Evolutionary conservation across 2,888 invertebrate species (phyloP).

Genomic region (Microctonus aethiopoides): DNA sequence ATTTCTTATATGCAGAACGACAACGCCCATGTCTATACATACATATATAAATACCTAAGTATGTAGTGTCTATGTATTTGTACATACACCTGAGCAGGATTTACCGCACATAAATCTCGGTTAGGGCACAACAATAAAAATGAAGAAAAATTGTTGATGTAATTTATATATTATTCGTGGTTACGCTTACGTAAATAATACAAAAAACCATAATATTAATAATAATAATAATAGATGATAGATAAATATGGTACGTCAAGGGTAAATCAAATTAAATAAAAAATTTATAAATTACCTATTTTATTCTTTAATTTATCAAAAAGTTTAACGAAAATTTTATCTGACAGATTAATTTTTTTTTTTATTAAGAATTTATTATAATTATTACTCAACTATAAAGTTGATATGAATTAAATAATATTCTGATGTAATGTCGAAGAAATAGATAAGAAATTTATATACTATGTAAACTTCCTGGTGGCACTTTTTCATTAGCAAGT

Average conservation of each 20-base stretch:
- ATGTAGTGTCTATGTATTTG: too few relatives aligned
- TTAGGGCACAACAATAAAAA: background rate
- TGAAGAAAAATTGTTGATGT: background rate
- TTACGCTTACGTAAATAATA: conserved; percentile 10
- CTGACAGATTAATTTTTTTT: too few relatives aligned
- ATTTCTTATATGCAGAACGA: background rate
- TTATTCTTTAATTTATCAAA: too few relatives aligned
- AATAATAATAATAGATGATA: background rate
- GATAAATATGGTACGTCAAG: background rate
- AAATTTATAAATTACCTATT: too few relatives aligned
- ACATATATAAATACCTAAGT: too few relatives aligned
- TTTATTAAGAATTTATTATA: too few relatives aligned
- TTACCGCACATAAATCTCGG: conserved; percentile 4
- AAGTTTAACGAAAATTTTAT: too few relatives aligned
- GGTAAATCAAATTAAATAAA: too few relatives aligned
- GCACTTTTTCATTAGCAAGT: background rate
- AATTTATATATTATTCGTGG: background rate
- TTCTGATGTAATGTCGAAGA: background rate
- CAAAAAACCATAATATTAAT: background rate
- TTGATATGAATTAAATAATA: too few relatives aligned
- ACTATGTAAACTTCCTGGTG: background rate
- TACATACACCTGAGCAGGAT: background rate
- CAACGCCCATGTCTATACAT: background rate
- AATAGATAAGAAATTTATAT: background rate
- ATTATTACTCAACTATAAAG: too few relatives aligned